Base-by-base conservation (phyloP, 2,888 invertebrate genomes). In the Anagyrus pseudococci region DNA sequence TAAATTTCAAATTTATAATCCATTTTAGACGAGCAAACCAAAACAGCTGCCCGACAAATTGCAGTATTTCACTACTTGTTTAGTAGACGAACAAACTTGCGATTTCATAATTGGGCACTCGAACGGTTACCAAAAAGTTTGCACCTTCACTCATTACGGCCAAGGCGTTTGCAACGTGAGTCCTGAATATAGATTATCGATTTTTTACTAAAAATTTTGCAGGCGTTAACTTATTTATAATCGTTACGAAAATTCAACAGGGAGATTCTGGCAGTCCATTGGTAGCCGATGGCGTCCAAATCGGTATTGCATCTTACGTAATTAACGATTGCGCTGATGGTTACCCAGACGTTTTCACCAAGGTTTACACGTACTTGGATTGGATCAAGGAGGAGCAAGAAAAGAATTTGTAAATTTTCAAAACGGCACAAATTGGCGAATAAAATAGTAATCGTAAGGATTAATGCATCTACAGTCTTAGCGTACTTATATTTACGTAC, bases 261-360 rank as follows among this genome's bases (percentile, higher is more conserved):
- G 68, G 69, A 13, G 68, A 69, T 33, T 69, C 68, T n/a, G 68
- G 69, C 4, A 67, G 75, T 48, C 73, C 75, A 6, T 58, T 76
- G 25, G 70, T 71, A 19, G 60, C 67, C 10, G 56, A 72, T 7
- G 70, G 69, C 1, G 50, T 56, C 23, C 75, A 74, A 47, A 68
- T 75, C 20, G 76, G 76, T 23, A 67, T 76, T 3, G 75, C 74
- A 4, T 75, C 75, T 0, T 75, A 68, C 44, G 74, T 73, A 2
- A 17, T 25, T 10, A 10, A 8, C 8, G 71, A 72, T 1, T 76
- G 73, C 50, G 73, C 71, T 7, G 22, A 0, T 19, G 73, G 71
- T n/a, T 20, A 44, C 7, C 72, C 75, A 0, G 74, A 74, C 40
- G 71, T 73, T 2, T 74, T 62, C 47, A 72, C 73, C 4, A 61